Conservation (phyloP, 2,113 vertebrate genomes). For the Halcyon senegalensis region DNA sequence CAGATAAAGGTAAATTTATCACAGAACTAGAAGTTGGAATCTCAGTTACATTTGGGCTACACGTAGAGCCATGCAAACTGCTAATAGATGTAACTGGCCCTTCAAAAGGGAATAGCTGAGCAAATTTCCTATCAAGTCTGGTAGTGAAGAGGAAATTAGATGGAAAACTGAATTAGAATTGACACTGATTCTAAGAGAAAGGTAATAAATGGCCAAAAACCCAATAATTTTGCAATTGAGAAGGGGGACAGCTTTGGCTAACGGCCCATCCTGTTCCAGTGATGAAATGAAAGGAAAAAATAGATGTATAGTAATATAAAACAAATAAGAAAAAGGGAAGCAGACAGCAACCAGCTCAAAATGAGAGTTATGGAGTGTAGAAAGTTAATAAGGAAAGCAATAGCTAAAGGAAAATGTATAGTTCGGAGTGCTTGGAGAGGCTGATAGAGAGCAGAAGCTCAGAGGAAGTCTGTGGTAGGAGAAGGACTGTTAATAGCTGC, state of each 20-base stretch:
- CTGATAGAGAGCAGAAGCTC: not conserved
- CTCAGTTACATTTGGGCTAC: not conserved
- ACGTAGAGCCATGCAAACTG: not conserved
- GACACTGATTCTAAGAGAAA: slow-evolving; percentile 9
- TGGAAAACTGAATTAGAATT: slow-evolving; percentile 22
- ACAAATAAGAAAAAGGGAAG: not conserved
- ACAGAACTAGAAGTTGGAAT: not conserved
- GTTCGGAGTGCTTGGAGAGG: not conserved
- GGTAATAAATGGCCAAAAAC: not conserved
- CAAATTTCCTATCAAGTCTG: not conserved
- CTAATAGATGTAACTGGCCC: not conserved
- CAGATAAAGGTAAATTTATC: not conserved
- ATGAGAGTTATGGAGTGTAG: not conserved
- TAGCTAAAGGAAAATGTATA: not conserved
- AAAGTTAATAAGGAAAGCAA: not conserved
- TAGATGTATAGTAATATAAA: not conserved
- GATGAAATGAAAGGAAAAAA: not conserved
- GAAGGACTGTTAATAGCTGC: not conserved
- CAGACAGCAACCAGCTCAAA: not conserved
- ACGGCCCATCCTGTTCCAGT: not conserved
- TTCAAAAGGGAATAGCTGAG: not conserved
- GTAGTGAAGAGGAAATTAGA: not conserved
- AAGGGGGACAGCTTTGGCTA: not conserved
- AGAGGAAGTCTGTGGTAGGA: not conserved
- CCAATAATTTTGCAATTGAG: not conserved